These are phyloP conservation scores for Anodontia alba DNA, from an alignment of 2,888 invertebrate genomes.

Conservation along the genomic window DNA sequence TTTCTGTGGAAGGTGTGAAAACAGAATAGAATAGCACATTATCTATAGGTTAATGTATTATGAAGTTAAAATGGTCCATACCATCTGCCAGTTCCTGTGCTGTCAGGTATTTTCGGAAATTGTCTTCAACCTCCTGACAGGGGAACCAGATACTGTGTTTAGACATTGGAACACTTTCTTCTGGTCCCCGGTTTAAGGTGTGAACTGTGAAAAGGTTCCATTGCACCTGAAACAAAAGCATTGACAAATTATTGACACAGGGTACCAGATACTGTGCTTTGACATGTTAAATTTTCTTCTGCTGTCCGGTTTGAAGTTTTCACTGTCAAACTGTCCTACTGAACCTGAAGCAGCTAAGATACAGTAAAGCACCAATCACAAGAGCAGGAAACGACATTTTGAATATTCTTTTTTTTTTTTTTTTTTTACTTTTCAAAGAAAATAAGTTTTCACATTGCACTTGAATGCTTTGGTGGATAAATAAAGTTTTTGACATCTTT, in stretches of 20 bases:
- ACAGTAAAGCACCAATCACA: not conserved
- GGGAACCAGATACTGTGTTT: slow-evolving; percentile 87
- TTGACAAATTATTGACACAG: slow-evolving; percentile 70
- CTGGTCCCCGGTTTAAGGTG: slow-evolving; percentile 63
- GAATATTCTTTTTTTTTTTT: not conserved
- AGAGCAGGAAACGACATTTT: not conserved
- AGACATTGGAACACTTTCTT: slow-evolving; percentile 49
- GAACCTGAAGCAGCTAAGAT: no score
- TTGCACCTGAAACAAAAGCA: slow-evolving; percentile 89
- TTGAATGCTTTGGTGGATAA: not conserved
- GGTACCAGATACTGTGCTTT: slow-evolving; percentile 86
- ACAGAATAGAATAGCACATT: no score
- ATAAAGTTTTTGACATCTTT: no score
- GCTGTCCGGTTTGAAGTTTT: slow-evolving; percentile 66
- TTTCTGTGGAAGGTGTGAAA: no score
- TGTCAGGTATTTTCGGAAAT: slow-evolving; percentile 85
- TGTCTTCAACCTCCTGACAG: slow-evolving; percentile 92
- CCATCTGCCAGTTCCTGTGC: slow-evolving; percentile 88
- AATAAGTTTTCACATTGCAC: not conserved
- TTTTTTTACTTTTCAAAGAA: not conserved
- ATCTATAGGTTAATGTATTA: no score
- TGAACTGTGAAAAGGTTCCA: slow-evolving; percentile 90
- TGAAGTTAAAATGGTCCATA: slow-evolving; percentile 53
- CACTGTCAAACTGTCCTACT: slow-evolving; percentile 90
- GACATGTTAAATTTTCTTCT: slow-evolving; percentile 53